Percentiles rank a stretch among this genome's conserved stretches.
These are phyloP conservation scores for Calypte anna DNA, from an alignment of 2,113 vertebrate genomes.

Conservation along the genomic window DNA sequence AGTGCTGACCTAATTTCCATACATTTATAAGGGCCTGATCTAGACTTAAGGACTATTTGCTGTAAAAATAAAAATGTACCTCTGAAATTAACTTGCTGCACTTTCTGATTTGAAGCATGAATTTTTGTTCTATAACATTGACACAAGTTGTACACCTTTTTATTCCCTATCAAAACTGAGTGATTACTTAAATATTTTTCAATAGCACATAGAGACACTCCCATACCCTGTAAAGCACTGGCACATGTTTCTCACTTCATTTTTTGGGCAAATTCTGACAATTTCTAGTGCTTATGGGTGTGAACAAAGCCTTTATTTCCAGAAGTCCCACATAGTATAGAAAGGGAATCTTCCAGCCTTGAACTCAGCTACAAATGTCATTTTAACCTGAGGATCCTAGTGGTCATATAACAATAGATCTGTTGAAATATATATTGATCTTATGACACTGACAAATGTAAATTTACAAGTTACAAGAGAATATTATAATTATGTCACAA, in stretches of 20 bases:
- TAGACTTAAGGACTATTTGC: not conserved
- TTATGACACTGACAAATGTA: not conserved
- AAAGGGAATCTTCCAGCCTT: not conserved
- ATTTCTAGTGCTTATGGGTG: not conserved
- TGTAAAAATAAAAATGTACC: conserved; percentile 16
- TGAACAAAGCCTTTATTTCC: not conserved
- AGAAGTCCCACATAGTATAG: not conserved
- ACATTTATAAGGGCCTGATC: not conserved
- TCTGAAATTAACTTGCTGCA: not conserved
- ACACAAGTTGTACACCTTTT: not conserved
- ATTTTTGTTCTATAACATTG: not conserved
- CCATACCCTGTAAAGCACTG: not conserved
- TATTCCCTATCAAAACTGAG: not conserved
- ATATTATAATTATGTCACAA: not conserved
- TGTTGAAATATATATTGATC: not conserved
- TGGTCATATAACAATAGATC: not conserved
- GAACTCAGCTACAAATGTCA: not conserved
- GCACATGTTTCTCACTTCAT: not conserved
- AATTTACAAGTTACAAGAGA: not conserved
- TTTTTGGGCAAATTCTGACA: not conserved
- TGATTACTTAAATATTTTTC: not conserved
- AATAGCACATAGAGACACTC: not conserved
- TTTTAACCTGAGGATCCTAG: not conserved
- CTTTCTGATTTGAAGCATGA: not conserved
- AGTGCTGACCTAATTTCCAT: conserved; percentile 20